Evolutionary conservation across 2,797 vertebrate species (phyloP).

Genomic region (Dendrocincla tyrannina): DNA sequence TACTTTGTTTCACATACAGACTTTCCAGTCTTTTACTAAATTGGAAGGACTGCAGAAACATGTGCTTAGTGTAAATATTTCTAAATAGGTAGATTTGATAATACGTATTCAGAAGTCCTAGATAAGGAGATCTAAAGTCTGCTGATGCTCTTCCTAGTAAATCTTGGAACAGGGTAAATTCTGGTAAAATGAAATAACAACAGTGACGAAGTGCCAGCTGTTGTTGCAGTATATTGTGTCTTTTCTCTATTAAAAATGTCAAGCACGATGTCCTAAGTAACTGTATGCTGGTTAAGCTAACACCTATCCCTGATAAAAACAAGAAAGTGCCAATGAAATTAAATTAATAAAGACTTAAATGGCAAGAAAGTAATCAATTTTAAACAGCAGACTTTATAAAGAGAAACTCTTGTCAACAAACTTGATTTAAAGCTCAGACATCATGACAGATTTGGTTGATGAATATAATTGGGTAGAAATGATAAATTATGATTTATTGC

Average conservation of each 20-base stretch:
- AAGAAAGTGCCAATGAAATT: background rate
- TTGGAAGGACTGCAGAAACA: background rate
- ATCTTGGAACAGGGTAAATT: background rate
- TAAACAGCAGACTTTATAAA: conserved; percentile 21
- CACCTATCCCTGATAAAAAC: background rate
- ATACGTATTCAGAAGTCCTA: background rate
- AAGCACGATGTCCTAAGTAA: background rate
- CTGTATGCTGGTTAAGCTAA: background rate
- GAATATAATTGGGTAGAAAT: conserved; percentile 5
- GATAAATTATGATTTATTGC: conserved; percentile 27
- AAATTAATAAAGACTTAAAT: conserved; percentile 54
- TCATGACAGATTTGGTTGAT: conserved; percentile 44
- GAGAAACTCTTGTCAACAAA: conserved; percentile 34
- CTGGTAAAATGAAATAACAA: background rate
- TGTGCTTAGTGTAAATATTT: background rate
- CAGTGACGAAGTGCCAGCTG: background rate
- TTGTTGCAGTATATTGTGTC: background rate
- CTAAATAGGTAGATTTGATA: background rate
- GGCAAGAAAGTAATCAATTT: conserved; percentile 38
- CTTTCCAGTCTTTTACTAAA: background rate
- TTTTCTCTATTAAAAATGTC: conserved; percentile 17
- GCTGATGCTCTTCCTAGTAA: background rate
- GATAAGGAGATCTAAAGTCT: background rate
- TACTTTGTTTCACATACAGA: background rate
- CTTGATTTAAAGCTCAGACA: conserved; percentile 39